These are phyloP conservation scores for Coendou prehensilis DNA, from an alignment of 2,797 vertebrate species.

Conservation along the genomic window DNA sequence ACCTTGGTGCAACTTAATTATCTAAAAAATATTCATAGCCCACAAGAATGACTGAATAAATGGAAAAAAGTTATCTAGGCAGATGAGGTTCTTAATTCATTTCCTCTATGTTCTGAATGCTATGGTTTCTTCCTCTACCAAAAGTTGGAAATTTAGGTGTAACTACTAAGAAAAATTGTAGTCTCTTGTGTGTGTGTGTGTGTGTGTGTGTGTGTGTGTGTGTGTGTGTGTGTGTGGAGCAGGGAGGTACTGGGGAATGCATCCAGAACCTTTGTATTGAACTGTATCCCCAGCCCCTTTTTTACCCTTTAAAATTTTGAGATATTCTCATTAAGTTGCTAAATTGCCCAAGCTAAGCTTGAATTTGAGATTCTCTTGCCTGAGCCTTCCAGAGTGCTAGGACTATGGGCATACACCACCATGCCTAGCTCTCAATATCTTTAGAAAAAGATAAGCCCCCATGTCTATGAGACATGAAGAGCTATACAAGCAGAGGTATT, in stretches of 20 bases:
- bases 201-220: background rate
- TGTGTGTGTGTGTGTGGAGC: background rate
- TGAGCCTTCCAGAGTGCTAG: background rate
- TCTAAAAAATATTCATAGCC: background rate
- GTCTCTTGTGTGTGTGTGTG: background rate
- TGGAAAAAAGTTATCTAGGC: background rate
- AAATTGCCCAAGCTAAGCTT: background rate
- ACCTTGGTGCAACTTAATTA: background rate
- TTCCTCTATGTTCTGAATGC: background rate
- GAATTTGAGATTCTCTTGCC: background rate
- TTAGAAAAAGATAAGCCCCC: background rate
- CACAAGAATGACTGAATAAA: background rate
- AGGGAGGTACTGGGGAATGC: background rate
- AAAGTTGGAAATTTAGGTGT: background rate
- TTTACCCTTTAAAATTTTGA: background rate
- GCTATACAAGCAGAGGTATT: background rate
- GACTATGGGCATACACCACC: background rate
- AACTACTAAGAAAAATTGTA: background rate
- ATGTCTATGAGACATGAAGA: background rate
- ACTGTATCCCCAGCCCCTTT: background rate
- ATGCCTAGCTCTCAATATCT: background rate
- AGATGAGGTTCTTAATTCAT: background rate
- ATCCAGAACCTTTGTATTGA: background rate
- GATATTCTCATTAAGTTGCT: background rate
- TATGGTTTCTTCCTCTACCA: background rate